A percentile compares a stretch with the other conserved stretches of the same genome.
Evolutionary conservation across 1,140 invertebrate species (phyloP).

Genomic region (Drosophila subpulchrella): DNA sequence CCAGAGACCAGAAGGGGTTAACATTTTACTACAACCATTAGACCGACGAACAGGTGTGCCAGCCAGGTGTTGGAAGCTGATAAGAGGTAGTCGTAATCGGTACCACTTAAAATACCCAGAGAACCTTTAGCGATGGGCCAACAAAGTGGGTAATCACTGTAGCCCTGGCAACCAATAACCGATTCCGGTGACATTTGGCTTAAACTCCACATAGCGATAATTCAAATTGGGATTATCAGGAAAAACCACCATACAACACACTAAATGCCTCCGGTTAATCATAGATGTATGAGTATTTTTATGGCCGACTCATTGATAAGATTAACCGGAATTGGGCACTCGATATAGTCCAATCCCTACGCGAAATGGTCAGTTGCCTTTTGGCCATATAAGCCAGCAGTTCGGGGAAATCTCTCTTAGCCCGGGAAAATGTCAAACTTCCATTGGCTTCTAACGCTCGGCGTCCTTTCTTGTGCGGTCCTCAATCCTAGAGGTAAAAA

Average conservation of each 20-base stretch:
- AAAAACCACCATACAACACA: slow-evolving; percentile 18
- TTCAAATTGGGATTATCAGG: slow-evolving; percentile 34
- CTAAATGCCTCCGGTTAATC: slow-evolving; percentile 40
- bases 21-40: slow-evolving; percentile 63
- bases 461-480: slow-evolving; percentile 47
- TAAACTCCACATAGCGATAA: slow-evolving; percentile 10
- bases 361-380: slow-evolving; percentile 22
- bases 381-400: slow-evolving; percentile 13
- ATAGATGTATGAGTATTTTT: slow-evolving; percentile 45
- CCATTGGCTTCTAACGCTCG: slow-evolving; percentile 40
- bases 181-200: slow-evolving; percentile 14
- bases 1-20: slow-evolving; percentile 37
- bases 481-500: slow-evolving; percentile 57
- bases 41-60: slow-evolving; percentile 60
- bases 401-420: slow-evolving; percentile 3
- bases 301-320: slow-evolving; percentile 50
- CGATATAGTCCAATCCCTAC: slow-evolving; percentile 29
- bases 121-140: slow-evolving; percentile 2
- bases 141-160: slow-evolving; percentile 37
- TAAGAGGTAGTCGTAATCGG: slow-evolving; percentile 36
- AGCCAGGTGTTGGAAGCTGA: slow-evolving; percentile 64
- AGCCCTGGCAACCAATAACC: slow-evolving; percentile 58
- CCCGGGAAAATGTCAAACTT: slow-evolving; percentile 48
- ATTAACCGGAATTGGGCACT: slow-evolving; percentile 61
- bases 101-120: slow-evolving; percentile 31